A percentile compares a stretch with the other conserved stretches of the same genome.
phyloP scores from a whole-genome alignment of 1,140 invertebrate genomes.

The Neotoxoptera formosana region DNA sequence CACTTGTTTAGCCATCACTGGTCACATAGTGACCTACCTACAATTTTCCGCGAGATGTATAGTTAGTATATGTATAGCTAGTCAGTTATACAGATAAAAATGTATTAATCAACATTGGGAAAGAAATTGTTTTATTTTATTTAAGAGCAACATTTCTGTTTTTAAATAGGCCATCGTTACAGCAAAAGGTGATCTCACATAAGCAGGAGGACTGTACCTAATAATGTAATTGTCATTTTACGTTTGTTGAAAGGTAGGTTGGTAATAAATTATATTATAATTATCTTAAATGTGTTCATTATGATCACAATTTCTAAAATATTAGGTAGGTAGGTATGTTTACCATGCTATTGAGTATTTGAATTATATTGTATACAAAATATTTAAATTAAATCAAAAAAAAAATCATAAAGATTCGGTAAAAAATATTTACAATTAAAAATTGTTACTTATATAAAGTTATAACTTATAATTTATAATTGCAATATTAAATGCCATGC shows the following conservation, averaged over 20 bases:
- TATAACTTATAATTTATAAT: neutral
- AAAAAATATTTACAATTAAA: neutral
- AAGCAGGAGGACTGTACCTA: neutral
- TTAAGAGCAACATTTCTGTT: neutral
- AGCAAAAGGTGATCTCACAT: neutral
- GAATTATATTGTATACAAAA: neutral
- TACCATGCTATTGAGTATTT: neutral
- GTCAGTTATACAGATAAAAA: neutral
- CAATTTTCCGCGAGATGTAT: neutral
- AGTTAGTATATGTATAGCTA: neutral
- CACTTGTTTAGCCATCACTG: neutral
- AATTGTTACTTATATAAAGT: neutral
- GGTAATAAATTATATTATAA: neutral
- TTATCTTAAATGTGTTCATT: neutral
- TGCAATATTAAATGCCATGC: neutral
- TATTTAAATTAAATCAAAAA: neutral
- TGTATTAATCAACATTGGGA: neutral
- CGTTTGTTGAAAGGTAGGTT: neutral
- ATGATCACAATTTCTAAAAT: neutral
- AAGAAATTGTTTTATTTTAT: neutral
- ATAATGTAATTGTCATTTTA: neutral
- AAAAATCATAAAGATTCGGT: neutral
- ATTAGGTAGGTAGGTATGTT: neutral
- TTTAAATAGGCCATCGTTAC: neutral
- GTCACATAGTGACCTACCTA: neutral